Percentiles rank a stretch among this genome's conserved stretches.
Conservation (phyloP, 2,113 vertebrate species). For the Merops nubicus region DNA sequence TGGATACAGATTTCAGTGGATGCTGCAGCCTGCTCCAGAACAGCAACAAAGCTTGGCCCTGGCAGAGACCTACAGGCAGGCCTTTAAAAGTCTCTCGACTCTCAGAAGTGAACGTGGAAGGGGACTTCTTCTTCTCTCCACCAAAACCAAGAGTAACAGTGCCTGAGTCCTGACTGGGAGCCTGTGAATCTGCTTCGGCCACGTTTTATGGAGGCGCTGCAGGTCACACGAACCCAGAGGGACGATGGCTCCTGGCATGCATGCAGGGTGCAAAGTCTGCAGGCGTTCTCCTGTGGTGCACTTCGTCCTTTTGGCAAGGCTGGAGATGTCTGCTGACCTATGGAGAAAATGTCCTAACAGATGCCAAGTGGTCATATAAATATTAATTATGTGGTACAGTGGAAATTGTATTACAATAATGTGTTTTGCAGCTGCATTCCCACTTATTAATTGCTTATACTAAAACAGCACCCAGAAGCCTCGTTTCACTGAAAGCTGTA, state of each 20-base stretch:
- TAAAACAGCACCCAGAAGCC: neutral
- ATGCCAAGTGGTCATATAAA: neutral
- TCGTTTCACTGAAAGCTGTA: neutral
- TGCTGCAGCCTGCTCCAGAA: neutral
- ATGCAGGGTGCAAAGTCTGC: neutral
- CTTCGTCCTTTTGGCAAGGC: neutral
- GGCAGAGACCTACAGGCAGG: neutral
- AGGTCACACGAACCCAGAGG: neutral
- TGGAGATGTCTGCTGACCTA: neutral
- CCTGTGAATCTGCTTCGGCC: neutral
- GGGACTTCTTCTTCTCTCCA: neutral
- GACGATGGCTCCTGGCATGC: rapidly evolving
- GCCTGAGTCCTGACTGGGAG: neutral
- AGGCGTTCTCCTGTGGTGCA: neutral
- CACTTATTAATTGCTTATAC: neutral
- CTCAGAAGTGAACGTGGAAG: neutral
- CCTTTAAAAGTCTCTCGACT: neutral
- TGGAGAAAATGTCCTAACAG: neutral
- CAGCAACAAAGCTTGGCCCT: neutral
- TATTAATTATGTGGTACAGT: rapidly evolving
- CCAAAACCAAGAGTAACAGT: neutral
- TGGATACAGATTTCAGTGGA: rapidly evolving
- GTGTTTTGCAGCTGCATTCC: neutral
- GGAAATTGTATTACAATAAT: neutral
- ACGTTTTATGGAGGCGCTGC: neutral